These are phyloP conservation scores for Meriones psammophilus DNA, from an alignment of 2,797 vertebrate species.

Conservation along the genomic window DNA sequence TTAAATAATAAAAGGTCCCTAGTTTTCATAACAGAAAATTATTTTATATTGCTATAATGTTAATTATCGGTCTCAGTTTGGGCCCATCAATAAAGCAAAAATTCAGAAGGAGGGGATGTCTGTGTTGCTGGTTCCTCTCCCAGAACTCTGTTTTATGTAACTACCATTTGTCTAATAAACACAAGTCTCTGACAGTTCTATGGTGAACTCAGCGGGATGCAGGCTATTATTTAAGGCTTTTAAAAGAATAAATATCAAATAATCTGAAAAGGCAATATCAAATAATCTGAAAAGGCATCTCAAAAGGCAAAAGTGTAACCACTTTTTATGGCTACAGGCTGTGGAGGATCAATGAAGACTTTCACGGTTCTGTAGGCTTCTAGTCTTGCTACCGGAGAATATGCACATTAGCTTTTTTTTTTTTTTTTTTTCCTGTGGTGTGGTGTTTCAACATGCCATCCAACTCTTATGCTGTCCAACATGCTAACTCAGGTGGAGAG, in stretches of 20 bases:
- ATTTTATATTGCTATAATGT: neutral
- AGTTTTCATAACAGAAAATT: neutral
- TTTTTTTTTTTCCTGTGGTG: neutral
- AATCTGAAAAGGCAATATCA: slow-evolving; percentile 81
- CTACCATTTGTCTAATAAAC: slow-evolving; percentile 77
- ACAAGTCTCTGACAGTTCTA: slow-evolving; percentile 72
- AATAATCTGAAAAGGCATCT: slow-evolving; percentile 80
- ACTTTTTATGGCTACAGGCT: slow-evolving; percentile 61
- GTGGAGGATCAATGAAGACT: slow-evolving; percentile 35
- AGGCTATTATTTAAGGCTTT: slow-evolving; percentile 76
- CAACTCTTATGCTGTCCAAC: neutral
- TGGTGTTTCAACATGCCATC: neutral
- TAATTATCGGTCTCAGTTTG: slow-evolving; percentile 29
- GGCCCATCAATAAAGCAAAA: slow-evolving; percentile 5
- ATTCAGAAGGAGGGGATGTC: slow-evolving; percentile 33
- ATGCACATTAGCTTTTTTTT: neutral
- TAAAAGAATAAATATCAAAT: slow-evolving; percentile 80
- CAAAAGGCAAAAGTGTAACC: slow-evolving; percentile 67
- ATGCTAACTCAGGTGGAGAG: neutral
- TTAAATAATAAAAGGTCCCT: slow-evolving; percentile 2
- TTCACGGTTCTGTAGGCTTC: neutral
- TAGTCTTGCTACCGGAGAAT: neutral
- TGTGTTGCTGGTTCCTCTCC: slow-evolving; percentile 48
- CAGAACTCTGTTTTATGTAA: slow-evolving; percentile 58
- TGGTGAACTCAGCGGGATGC: slow-evolving; percentile 72